phyloP scores from a whole-genome alignment of 2,113 vertebrate genomes.

The Xenopus tropicalis region UCB_Xtro_10.0 CM004444.2:169196001-169196500 shows the following conservation, averaged over 20 bases:
- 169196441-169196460: no score
- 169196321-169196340: conserved; percentile 4
- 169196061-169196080: no score
- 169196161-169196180: conserved; percentile 10
- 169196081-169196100: no score
- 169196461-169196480: no score
- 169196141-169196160: no score
- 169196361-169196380: background rate
- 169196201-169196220: conserved; percentile 7
- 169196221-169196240: background rate
- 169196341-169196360: conserved; percentile 19
- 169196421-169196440: background rate
- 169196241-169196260: background rate
- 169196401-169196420: background rate
- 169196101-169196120: no score
- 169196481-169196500: no score
- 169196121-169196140: no score
- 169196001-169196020: no score
- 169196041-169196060: no score
- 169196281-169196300: conserved; percentile 13
- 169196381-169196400: conserved; percentile 6
- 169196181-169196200: conserved; percentile 17
- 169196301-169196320: conserved; percentile 4
- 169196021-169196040: no score
- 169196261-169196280: background rate